Evolutionary conservation across 2,113 vertebrate species (phyloP).

Genomic region (Phalacrocorax pelagicus): DNA sequence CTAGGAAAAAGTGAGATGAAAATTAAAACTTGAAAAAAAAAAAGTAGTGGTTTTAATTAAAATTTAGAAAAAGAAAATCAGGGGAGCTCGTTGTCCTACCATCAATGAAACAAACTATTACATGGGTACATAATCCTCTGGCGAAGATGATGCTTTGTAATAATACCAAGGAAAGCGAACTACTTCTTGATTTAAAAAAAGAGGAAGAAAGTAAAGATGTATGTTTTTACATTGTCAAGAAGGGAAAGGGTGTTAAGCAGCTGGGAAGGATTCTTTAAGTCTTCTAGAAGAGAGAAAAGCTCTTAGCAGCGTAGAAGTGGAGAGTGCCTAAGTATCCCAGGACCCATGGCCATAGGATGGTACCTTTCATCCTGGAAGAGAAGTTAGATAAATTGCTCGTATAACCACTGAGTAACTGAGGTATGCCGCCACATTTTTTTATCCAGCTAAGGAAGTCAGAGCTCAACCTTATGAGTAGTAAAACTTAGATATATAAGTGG

Average conservation of each 20-base stretch:
- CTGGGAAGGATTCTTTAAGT: background rate
- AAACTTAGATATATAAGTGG: background rate
- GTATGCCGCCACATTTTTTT: background rate
- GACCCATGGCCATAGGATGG: accelerated
- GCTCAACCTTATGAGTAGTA: background rate
- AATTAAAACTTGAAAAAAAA: background rate
- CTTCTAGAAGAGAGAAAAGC: background rate
- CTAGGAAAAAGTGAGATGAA: background rate
- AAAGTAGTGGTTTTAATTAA: background rate
- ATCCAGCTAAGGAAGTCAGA: background rate
- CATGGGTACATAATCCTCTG: background rate
- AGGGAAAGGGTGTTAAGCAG: background rate
- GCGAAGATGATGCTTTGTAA: background rate
- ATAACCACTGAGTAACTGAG: background rate
- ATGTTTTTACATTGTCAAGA: background rate
- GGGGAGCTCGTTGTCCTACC: background rate
- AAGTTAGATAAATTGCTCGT: background rate
- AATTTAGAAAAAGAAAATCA: background rate
- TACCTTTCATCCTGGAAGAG: background rate
- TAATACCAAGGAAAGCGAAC: background rate
- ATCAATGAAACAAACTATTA: background rate
- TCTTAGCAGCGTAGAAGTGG: background rate
- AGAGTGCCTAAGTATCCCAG: background rate
- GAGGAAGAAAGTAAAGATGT: background rate
- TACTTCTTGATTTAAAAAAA: background rate